Conservation (phyloP, 2,113 vertebrate species). For the Peromyscus maniculatus region DNA sequence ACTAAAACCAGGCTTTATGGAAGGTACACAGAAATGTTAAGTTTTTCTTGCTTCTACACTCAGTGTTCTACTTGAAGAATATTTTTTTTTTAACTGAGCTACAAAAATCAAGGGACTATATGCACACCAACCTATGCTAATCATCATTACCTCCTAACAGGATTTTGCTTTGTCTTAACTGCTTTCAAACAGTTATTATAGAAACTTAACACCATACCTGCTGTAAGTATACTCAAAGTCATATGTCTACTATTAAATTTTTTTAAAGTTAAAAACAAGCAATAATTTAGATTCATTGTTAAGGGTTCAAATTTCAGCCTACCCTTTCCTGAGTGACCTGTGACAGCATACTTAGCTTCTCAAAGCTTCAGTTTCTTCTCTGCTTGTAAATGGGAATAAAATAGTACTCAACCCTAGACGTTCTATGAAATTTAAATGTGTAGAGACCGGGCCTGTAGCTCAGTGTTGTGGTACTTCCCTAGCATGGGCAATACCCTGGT, state of each 20-base stretch:
- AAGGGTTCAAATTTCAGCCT: background rate
- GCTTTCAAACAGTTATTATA: background rate
- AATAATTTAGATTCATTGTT: background rate
- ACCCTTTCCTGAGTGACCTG: background rate
- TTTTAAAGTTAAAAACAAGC: background rate
- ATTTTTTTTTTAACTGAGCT: background rate
- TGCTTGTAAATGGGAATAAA: background rate
- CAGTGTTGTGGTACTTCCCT: background rate
- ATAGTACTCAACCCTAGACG: background rate
- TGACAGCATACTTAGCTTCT: background rate
- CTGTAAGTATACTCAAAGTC: background rate
- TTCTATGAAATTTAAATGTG: background rate
- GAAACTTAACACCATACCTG: background rate
- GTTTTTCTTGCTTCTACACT: background rate
- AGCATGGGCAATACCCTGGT: background rate
- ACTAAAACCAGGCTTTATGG: background rate
- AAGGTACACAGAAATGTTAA: background rate
- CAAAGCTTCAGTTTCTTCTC: background rate
- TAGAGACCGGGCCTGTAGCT: too few species aligned
- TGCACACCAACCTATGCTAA: background rate
- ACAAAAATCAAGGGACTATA: conserved; percentile 28
- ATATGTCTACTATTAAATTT: background rate
- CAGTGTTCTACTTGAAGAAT: conserved; percentile 8
- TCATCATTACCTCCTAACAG: background rate
- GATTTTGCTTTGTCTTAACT: conserved; percentile 1